phyloP scores from a whole-genome alignment of 2,888 invertebrate genomes.

The Penaeus monodon region DNA sequence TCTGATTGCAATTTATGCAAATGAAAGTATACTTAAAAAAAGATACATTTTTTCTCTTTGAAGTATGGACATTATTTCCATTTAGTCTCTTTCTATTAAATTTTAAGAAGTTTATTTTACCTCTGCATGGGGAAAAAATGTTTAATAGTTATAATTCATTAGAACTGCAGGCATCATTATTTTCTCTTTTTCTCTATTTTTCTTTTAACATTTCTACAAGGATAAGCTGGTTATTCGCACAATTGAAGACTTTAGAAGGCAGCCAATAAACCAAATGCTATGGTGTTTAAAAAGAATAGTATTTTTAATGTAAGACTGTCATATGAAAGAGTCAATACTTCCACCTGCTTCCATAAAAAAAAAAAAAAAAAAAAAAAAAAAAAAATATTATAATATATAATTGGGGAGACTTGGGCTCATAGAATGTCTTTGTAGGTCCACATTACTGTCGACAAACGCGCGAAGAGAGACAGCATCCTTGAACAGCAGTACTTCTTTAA shows the following conservation, averaged over 20 bases:
- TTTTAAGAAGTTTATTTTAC: too few relatives aligned
- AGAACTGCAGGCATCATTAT: neutral
- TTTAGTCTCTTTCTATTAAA: neutral
- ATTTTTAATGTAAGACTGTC: too few relatives aligned
- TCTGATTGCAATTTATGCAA: conserved; percentile 25
- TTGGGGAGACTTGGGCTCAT: neutral
- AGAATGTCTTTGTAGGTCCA: conserved; percentile 72
- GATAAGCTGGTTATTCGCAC: conserved; percentile 80
- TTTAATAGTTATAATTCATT: neutral
- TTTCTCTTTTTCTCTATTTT: conserved; percentile 31
- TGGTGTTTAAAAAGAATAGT: conserved; percentile 71
- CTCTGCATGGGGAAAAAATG: too few relatives aligned
- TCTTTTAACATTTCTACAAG: conserved; percentile 77
- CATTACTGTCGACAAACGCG: conserved; percentile 78
- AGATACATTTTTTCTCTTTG: too few relatives aligned
- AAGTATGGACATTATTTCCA: conserved; percentile 11
- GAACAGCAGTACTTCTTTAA: conserved; percentile 82
- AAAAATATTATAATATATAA: too few relatives aligned
- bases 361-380: too few relatives aligned
- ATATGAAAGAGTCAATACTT: too few relatives aligned
- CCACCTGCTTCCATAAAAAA: neutral
- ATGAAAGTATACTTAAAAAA: too few relatives aligned
- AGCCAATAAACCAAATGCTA: conserved; percentile 88
- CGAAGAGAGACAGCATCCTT: conserved; percentile 77
- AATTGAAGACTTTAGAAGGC: conserved; percentile 76